Evolutionary conservation across 2,113 vertebrate genomes (phyloP), one percentile per base, ranked within the genome.

Genomic region (Odontophorus gujanensis): DNA sequence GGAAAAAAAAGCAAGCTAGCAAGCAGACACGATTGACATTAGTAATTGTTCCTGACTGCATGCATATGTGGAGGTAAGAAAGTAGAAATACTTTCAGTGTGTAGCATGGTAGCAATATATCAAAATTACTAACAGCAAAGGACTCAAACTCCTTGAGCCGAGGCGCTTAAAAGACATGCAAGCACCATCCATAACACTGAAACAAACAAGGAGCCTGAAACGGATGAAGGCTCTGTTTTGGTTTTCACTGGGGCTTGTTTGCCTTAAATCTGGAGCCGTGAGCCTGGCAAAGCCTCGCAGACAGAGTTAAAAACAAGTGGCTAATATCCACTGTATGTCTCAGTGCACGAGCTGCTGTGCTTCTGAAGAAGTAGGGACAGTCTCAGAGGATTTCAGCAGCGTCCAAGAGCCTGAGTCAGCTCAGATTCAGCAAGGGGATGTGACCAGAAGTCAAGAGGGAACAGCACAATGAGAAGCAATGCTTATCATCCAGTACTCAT

Each of bases 31-130:
- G 83, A 96, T 84, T 94, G 94, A 93, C 96, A 77, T 75, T 65
- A 68, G 86, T 89, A 97, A 95, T 97, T 91, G 92, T 90, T 95
- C 83, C 89, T 94, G 95, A 92, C 87, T 91, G 83, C 89, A 91
- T 25, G 82, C 93, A 97, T 59, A 87, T 95, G 92, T 89, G 89
- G 68, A 95, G 95, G 89, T 93, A 97, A 90, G 69, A 84, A 92
- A 89, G 81, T 2, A 89, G 85, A 92, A 94, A 81, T 89, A 82
- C 30, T 73, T 89, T n/a, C 3, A 5, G 62, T 93, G 92, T 34
- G 87, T 78, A 91, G 81, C 87, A 43, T 78, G 87, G 93, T 93
- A 95, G 93, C 92, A 66, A 78, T 96, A 87, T 51, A 94, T 96
- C 93, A 95, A 87, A 93, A 92, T 81, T 92, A 45, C 71, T 62